Evolutionary conservation across 2,113 vertebrate genomes (phyloP), one percentile per base, ranked within the genome.

Genomic region (Cephalopholis sonnerati): DNA sequence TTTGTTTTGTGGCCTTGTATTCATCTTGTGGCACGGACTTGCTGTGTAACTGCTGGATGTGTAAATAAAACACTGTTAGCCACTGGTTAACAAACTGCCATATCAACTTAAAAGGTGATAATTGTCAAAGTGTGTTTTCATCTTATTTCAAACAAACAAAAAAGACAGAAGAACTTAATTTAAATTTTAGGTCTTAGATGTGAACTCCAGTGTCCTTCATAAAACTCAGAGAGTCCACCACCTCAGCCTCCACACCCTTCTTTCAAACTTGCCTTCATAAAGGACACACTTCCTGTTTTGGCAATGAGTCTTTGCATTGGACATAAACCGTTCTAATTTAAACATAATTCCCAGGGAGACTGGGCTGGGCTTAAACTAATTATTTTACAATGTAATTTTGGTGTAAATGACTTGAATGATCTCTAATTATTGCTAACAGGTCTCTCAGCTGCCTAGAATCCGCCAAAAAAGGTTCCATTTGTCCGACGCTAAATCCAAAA

Each of bases 401-500:
- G 53, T 66, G 20, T 57, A 82, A 85, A 65, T 32, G 20, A 29
- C 41, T 61, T 79, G 3, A 86, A 85, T 69, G 65, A 54, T 59
- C 27, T 67, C 61, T 74, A 74, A 82, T 86, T 83, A 78, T 65
- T 63, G 48, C 63, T 65, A 88, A 83, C 70, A 82, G 65, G 69
- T 83, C 48, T 48, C 36, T 65, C 8, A 25, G 63, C 58, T 79
- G 68, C 53, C 54, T 66, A 67, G 46, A 78, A 79, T 89, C 59
- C 62, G 61, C 51, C 65, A 50, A 29, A 54, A 59, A 71, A 68
- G 24, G 75, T 74, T 76, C 55, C 44, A 89, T 75, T 88, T 83
- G 84, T 80, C 79, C 58, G 41, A 64, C 22, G 74, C 75, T 83
- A 79, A 94, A 94, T 89, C 80, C 87, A 44, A 71, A 88, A 91